A percentile compares a stretch with the other conserved stretches of the same genome.
Evolutionary conservation across 2,113 vertebrate genomes (phyloP).

Genomic region (Mastomys natalensis): DNA sequence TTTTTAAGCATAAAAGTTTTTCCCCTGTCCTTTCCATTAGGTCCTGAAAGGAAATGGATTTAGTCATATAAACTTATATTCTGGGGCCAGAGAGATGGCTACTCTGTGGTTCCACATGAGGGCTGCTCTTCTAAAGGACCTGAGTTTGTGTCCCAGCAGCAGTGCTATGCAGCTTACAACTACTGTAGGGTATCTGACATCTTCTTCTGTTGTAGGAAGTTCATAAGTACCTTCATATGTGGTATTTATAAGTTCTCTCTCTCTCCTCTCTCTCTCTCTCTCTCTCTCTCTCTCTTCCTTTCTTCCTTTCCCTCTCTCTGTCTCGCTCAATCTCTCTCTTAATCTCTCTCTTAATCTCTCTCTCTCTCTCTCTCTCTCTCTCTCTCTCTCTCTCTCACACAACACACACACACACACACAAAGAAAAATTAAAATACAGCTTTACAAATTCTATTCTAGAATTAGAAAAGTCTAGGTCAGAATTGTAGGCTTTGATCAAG

Average conservation of each 20-base stretch:
- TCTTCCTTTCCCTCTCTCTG: too few species aligned
- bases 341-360: too few species aligned
- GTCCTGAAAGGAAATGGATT: background rate
- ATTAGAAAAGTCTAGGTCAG: background rate
- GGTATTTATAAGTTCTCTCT: too few species aligned
- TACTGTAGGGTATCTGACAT: too few species aligned
- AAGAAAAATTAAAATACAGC: background rate
- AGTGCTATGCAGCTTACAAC: rapidly evolving
- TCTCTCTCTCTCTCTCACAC: background rate
- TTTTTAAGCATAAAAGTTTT: background rate
- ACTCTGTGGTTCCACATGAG: background rate
- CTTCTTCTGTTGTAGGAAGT: background rate
- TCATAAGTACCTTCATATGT: background rate
- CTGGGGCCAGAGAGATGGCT: background rate
- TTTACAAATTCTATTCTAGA: background rate
- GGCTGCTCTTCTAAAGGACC: too few species aligned
- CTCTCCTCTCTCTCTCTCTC: too few species aligned
- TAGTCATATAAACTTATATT: background rate
- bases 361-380: too few species aligned
- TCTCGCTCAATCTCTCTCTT: too few species aligned
- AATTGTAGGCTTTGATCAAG: background rate
- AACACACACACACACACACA: background rate
- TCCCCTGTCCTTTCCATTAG: background rate
- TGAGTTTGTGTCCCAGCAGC: background rate
- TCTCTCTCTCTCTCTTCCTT: too few species aligned